Conservation (phyloP, 2,113 vertebrate genomes). For the Cromileptes altivelis region DNA sequence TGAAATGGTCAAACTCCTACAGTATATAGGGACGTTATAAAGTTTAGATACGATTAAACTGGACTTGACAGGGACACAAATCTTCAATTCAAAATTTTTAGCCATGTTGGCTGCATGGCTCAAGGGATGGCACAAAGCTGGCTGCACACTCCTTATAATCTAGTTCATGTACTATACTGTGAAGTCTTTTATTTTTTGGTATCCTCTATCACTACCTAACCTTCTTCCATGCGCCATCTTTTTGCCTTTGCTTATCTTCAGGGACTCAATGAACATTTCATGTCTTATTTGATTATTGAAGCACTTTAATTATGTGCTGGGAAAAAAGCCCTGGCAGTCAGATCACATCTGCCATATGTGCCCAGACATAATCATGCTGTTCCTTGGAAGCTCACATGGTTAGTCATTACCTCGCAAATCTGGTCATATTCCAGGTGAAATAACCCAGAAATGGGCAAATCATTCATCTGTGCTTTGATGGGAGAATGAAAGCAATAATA, state of each 20-base stretch:
- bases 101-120: neutral
- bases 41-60: neutral
- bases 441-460: conserved; percentile 32
- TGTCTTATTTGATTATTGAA: conserved; percentile 12
- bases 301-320: conserved; percentile 28
- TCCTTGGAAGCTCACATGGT: conserved; percentile 47
- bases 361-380: conserved; percentile 44
- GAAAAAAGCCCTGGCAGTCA: conserved; percentile 37
- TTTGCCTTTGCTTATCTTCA: neutral
- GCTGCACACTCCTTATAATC: neutral
- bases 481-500: neutral
- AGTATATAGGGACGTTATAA: too few relatives aligned
- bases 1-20: neutral
- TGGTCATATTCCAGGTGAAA: conserved; percentile 41
- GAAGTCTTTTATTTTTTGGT: neutral
- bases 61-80: neutral
- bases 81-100: neutral
- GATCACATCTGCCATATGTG: conserved; percentile 59
- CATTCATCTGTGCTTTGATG: neutral
- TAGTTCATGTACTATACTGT: neutral
- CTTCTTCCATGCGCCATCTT: neutral
- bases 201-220: neutral
- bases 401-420: conserved; percentile 45
- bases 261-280: neutral
- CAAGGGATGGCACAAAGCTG: neutral